Evolutionary conservation across 2,888 invertebrate species (phyloP), one percentile per base, ranked within the genome.

Genomic region (Agrochola macilenta): DNA sequence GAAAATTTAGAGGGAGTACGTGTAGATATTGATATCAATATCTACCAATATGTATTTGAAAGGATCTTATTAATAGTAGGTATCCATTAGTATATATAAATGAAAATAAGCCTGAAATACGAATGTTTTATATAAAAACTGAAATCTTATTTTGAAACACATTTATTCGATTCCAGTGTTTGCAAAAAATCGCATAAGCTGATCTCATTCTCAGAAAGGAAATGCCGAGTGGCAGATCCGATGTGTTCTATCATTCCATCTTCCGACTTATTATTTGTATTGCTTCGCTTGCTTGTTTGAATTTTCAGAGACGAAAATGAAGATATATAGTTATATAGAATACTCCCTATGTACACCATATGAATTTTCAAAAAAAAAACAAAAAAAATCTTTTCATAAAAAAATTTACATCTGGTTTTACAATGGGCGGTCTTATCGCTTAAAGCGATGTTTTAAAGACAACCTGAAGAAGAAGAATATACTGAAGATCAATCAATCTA

Each of bases 211-310:
- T 63, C 65, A 43, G 49, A 46, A 58, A 52, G 23, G 58, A 57
- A 71, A 20, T 74, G 75, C 64, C 57, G 69, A 64, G 49, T 54
- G 35, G 63, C 69, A 69, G 70, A 71, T 46, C 61, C 61, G 69
- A 58, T 81, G 82, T 81, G 82, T 66, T 73, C 76, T 82, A 82
- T 82, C 85, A 76, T 69, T 57, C 52, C 69, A 84, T 82, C 81
- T 81, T 52, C 35, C 30, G 30, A 60, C 39, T 81, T 72, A 63
- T 71, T 54, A 58, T 69, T 52, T 70, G 58, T 54, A 84, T 79
- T 70, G 35, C 66, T 54, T 66, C 12, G n/a, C 39, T 73, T 14
- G 52, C 30, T 83, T 83, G 46, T 70, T 65, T 83, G 54, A 35
- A n/a, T 46, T 54, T 69, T 30, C 26, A 66, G 60, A 8, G 23